A percentile compares a stretch with the other conserved stretches of the same genome.
phyloP scores from a whole-genome alignment of 2,888 invertebrate species.

The Nineta flava region DNA sequence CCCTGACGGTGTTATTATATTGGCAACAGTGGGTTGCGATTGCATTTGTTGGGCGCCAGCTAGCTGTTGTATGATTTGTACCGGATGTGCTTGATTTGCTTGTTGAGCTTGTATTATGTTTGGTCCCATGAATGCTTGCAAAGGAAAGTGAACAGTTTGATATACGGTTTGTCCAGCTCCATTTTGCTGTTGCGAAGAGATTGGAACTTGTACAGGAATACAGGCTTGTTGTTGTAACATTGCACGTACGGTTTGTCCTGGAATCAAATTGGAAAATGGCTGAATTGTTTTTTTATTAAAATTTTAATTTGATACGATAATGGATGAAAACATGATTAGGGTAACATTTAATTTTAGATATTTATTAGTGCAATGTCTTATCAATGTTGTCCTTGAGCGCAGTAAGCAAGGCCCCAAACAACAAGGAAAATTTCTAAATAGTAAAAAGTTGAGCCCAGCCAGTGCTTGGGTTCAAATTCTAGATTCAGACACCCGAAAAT shows the following conservation, averaged over 20 bases:
- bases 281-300: neutral
- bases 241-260: slow-evolving; percentile 22
- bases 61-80: slow-evolving; percentile 71
- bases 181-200: slow-evolving; percentile 40
- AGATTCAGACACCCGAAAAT: no score
- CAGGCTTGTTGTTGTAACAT: slow-evolving; percentile 62
- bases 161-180: slow-evolving; percentile 83
- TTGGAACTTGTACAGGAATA: slow-evolving; percentile 83
- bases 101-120: slow-evolving; percentile 34
- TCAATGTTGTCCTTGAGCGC: no score
- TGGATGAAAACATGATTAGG: neutral
- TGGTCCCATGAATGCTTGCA: slow-evolving; percentile 54
- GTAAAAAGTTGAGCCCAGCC: no score
- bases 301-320: neutral
- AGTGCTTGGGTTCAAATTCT: no score
- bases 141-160: slow-evolving; percentile 88
- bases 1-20: slow-evolving; percentile 74
- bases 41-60: slow-evolving; percentile 37
- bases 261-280: neutral
- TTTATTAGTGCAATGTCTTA: no score
- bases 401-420: no score
- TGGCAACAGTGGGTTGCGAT: slow-evolving; percentile 50
- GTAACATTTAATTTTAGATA: no score
- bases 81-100: slow-evolving; percentile 30
- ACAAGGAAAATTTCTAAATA: no score